Conservation (phyloP, 2,888 invertebrate species). For the Papilio gigon region DNA sequence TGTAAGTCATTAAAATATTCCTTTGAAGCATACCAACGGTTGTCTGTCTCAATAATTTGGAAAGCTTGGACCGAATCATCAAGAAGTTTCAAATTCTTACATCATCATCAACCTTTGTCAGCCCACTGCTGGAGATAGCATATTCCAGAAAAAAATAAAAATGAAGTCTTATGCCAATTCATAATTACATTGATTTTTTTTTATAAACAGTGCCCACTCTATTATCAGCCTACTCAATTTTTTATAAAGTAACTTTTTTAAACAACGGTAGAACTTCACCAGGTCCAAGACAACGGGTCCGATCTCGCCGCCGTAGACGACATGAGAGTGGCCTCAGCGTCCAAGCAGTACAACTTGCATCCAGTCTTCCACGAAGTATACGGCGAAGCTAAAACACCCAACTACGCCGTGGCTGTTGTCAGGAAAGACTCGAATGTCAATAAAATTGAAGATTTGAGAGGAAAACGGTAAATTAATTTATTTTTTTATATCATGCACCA, state of each 20-base stretch:
- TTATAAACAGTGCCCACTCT: too few species aligned
- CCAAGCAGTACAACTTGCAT: slow-evolving; percentile 81
- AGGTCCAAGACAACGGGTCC: slow-evolving; percentile 85
- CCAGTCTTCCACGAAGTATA: slow-evolving; percentile 86
- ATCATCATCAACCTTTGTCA: too few species aligned
- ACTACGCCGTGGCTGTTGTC: slow-evolving; percentile 86
- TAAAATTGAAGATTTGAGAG: slow-evolving; percentile 83
- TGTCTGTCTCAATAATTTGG: too few species aligned
- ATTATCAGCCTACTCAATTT: too few species aligned
- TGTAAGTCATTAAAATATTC: slow-evolving; percentile 58
- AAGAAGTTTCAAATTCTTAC: too few species aligned
- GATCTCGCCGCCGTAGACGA: slow-evolving; percentile 88
- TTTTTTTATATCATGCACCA: not conserved
- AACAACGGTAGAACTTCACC: slow-evolving; percentile 17
- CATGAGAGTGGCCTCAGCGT: slow-evolving; percentile 77
- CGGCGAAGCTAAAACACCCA: slow-evolving; percentile 75
- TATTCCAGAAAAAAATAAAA: too few species aligned
- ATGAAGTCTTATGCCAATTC: too few species aligned
- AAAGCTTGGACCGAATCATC: too few species aligned
- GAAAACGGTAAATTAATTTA: slow-evolving; percentile 78
- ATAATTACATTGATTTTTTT: too few species aligned
- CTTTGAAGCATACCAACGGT: too few species aligned
- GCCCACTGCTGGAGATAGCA: too few species aligned
- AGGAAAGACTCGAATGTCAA: slow-evolving; percentile 81
- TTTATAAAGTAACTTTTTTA: too few species aligned